Percentiles rank a stretch among this genome's conserved stretches.
These are phyloP conservation scores for Cephus sareptanus DNA, from an alignment of 2,888 invertebrate species.

Conservation along the genomic window DNA sequence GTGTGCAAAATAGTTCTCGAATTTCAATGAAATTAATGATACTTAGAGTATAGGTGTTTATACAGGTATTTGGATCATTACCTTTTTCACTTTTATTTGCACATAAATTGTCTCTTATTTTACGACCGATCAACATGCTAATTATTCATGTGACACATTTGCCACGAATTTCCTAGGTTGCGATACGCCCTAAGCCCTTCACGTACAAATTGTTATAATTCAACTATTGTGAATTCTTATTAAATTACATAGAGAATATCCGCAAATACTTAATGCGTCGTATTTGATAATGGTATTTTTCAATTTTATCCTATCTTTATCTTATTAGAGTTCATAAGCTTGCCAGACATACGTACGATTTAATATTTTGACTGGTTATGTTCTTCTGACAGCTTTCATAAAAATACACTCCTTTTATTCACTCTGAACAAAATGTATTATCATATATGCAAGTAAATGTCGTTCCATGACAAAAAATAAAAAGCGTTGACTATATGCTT, in stretches of 20 bases:
- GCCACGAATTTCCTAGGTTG: neutral
- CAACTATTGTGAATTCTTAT: neutral
- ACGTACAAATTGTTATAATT: neutral
- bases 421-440: neutral
- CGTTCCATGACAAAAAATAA: neutral
- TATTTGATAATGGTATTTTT: neutral
- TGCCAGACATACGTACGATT: neutral
- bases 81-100: neutral
- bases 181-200: neutral
- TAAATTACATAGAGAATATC: neutral
- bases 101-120: neutral
- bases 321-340: neutral
- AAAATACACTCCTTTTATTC: neutral
- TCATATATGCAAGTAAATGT: neutral
- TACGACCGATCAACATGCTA: neutral
- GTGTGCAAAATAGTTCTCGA: neutral
- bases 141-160: neutral
- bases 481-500: neutral
- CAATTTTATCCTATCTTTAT: neutral
- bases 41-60: neutral
- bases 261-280: neutral
- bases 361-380: neutral
- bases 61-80: neutral
- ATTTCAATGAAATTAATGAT: neutral
- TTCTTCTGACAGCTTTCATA: neutral